These are phyloP conservation scores for Cyanocitta stelleri DNA, from an alignment of 2,113 vertebrate genomes.

Conservation along the genomic window DNA sequence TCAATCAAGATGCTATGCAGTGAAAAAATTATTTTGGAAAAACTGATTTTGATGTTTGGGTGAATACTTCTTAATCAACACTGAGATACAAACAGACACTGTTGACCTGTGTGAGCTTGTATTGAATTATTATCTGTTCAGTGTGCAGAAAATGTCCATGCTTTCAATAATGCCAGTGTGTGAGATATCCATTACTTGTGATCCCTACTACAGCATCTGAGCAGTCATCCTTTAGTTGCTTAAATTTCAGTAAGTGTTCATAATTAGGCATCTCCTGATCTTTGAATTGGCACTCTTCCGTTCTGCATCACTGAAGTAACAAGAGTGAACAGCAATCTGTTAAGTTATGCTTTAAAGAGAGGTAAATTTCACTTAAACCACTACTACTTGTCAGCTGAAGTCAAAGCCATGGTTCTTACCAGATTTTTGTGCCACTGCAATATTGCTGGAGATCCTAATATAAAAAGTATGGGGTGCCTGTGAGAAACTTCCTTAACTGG, in stretches of 20 bases:
- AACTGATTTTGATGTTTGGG: neutral
- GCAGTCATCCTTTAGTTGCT: neutral
- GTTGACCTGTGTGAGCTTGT: neutral
- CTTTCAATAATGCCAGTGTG: neutral
- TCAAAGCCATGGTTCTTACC: neutral
- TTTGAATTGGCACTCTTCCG: neutral
- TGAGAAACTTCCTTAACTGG: neutral
- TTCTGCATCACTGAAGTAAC: neutral
- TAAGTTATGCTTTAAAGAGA: neutral
- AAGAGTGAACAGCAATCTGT: neutral
- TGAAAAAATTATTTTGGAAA: neutral
- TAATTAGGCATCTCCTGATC: neutral
- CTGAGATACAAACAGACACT: neutral
- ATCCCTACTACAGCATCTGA: neutral
- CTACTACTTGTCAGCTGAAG: neutral
- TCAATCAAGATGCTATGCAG: neutral
- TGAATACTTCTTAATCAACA: neutral
- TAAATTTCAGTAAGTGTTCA: neutral
- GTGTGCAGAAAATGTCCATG: neutral
- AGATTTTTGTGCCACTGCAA: neutral
- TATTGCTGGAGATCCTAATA: neutral
- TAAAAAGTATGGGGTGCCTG: neutral
- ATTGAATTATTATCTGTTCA: neutral
- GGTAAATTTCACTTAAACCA: neutral
- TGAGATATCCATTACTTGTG: neutral